Evolutionary conservation across 2,888 invertebrate species (phyloP).

Genomic region (Leptothorax acervorum): DNA sequence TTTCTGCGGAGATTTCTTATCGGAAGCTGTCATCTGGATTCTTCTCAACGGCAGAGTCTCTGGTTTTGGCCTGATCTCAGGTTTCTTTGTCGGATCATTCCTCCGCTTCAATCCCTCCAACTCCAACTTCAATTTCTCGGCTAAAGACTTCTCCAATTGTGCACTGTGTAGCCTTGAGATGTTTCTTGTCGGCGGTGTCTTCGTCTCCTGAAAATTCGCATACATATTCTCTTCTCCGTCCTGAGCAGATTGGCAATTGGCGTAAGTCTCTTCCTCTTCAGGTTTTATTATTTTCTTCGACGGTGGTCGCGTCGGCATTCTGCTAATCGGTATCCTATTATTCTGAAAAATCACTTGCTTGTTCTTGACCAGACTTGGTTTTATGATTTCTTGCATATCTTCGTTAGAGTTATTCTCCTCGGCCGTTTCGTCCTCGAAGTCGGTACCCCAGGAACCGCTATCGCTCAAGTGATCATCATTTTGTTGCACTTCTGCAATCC

Average conservation of each 20-base stretch:
- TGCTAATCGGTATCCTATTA: neutral
- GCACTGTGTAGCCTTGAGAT: conserved; percentile 70
- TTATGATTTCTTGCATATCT: neutral
- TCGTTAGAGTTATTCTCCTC: conserved; percentile 68
- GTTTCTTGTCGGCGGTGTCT: conserved; percentile 61
- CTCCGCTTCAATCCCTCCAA: conserved; percentile 75
- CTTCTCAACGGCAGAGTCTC: conserved; percentile 54
- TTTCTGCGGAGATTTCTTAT: conserved; percentile 68
- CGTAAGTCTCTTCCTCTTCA: conserved; percentile 77
- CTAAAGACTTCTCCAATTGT: conserved; percentile 70
- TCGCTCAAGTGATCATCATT: conserved; percentile 77
- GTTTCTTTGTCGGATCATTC: conserved; percentile 63
- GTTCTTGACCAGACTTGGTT: conserved; percentile 12
- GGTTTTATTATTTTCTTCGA: conserved; percentile 36
- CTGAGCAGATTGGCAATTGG: conserved; percentile 74
- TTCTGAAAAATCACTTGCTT: conserved; percentile 4
- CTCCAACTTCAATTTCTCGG: conserved; percentile 78
- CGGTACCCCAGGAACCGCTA: conserved; percentile 83
- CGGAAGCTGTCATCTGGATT: conserved; percentile 26
- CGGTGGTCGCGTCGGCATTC: neutral
- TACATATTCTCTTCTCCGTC: conserved; percentile 62
- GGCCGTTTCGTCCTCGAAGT: conserved; percentile 80
- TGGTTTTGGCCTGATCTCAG: conserved; percentile 70
- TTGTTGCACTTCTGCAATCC: conserved; percentile 50
- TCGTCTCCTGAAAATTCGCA: conserved; percentile 64